Evolutionary conservation across 2,113 vertebrate genomes (phyloP).

Genomic region (Myotis lucifugus): DNA sequence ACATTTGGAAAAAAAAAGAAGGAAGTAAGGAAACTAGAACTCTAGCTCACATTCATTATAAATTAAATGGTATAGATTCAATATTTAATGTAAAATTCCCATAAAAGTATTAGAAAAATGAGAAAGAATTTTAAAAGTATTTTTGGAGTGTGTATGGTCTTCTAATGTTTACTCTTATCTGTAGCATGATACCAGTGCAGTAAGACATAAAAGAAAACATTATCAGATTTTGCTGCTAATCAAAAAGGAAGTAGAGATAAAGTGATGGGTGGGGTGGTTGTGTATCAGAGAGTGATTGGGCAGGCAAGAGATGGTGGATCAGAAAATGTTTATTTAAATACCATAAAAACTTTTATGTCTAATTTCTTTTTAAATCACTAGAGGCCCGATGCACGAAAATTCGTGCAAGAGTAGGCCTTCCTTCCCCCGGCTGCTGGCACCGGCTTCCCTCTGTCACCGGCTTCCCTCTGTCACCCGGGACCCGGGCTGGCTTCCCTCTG

Average conservation of each 20-base stretch:
- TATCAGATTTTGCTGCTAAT: not conserved
- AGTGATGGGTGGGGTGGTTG: not conserved
- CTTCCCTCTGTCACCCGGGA: too few species aligned
- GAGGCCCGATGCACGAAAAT: too few species aligned
- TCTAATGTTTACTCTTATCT: conserved; percentile 1
- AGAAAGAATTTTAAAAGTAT: conserved; percentile 32
- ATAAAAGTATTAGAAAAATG: conserved; percentile 13
- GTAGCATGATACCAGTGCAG: not conserved
- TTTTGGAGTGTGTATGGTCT: not conserved
- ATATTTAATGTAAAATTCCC: not conserved
- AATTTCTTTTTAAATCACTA: not conserved
- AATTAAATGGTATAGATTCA: conserved; percentile 1
- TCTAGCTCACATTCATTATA: not conserved
- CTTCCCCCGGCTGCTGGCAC: too few species aligned
- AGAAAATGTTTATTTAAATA: conserved; percentile 24
- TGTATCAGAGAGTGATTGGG: not conserved
- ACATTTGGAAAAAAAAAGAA: not conserved
- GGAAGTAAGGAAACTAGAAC: not conserved
- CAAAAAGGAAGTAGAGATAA: not conserved
- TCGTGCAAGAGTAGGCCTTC: too few species aligned
- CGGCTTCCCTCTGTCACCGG: too few species aligned
- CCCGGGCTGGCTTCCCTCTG: too few species aligned
- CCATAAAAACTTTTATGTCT: not conserved
- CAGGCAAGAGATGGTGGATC: not conserved
- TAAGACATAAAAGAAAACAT: not conserved